phyloP scores from a whole-genome alignment of 2,888 invertebrate species.

The Choreutis nemorana region DNA sequence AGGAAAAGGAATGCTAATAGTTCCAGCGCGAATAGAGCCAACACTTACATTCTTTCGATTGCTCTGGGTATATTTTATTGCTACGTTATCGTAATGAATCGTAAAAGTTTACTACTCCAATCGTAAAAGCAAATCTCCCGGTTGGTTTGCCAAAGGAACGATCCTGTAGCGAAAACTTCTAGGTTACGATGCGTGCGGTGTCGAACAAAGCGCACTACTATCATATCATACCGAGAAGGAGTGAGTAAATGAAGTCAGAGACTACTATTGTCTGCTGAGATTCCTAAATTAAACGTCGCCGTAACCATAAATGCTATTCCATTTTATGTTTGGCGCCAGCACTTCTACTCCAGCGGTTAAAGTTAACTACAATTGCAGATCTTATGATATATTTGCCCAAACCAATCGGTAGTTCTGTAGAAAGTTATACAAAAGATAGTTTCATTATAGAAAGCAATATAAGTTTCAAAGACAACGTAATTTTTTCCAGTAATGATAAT shows the following conservation, averaged over 20 bases:
- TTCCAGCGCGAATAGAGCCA: conserved; percentile 16
- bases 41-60: conserved; percentile 34
- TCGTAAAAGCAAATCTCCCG: conserved; percentile 41
- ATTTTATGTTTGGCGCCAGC: conserved; percentile 16
- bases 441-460: no score
- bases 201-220: conserved; percentile 4
- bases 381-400: no score
- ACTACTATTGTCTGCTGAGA: conserved; percentile 5
- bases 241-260: no score
- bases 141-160: conserved; percentile 24
- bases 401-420: no score
- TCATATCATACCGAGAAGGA: conserved; percentile 4
- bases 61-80: conserved; percentile 37
- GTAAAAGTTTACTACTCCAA: conserved; percentile 42
- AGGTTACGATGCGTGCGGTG: conserved; percentile 17
- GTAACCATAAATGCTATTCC: conserved; percentile 11
- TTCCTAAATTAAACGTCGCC: conserved; percentile 9
- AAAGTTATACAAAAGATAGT: no score
- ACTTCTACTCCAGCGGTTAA: conserved; percentile 6
- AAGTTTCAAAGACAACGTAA: conserved; percentile 4
- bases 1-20: conserved; percentile 18
- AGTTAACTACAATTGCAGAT: no score
- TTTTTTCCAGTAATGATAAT: conserved; percentile 5
- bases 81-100: conserved; percentile 48
- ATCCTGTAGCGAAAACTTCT: conserved; percentile 22